These are phyloP conservation scores for Apus apus DNA, from an alignment of 2,113 vertebrate genomes.

Conservation along the genomic window DNA sequence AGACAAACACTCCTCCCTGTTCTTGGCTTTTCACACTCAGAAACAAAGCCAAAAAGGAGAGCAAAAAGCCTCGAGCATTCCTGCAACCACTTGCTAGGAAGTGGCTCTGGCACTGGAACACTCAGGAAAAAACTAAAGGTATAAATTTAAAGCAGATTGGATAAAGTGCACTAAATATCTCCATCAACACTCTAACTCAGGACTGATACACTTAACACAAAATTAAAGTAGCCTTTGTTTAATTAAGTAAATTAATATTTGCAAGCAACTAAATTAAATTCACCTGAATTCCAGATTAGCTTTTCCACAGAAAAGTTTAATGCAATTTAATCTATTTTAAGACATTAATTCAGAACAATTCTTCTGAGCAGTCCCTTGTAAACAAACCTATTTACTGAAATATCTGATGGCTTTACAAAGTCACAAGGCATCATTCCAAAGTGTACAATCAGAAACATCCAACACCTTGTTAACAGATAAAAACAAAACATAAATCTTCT, in stretches of 20 bases:
- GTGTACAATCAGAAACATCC: background rate
- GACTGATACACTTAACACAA: background rate
- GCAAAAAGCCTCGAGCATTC: background rate
- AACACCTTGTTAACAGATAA: background rate
- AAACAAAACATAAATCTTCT: background rate
- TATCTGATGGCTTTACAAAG: constrained; percentile 6
- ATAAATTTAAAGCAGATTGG: background rate
- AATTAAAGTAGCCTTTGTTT: constrained; percentile 17
- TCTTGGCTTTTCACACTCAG: background rate
- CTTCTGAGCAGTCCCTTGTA: background rate
- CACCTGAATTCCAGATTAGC: constrained; percentile 30
- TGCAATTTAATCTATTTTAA: constrained; percentile 32
- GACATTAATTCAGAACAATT: constrained; percentile 16
- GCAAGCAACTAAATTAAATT: constrained; percentile 40
- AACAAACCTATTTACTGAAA: constrained; percentile 4
- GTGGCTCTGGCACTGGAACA: background rate
- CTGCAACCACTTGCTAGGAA: background rate
- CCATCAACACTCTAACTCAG: background rate
- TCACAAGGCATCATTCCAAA: background rate
- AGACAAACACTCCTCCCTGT: background rate
- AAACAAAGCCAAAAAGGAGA: background rate
- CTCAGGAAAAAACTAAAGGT: background rate
- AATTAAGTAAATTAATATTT: constrained; percentile 52
- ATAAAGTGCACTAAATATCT: background rate
- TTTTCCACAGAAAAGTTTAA: background rate